These are phyloP conservation scores for Oryctolagus cuniculus DNA, from an alignment of 2,113 vertebrate species.

Conservation along the genomic window DNA sequence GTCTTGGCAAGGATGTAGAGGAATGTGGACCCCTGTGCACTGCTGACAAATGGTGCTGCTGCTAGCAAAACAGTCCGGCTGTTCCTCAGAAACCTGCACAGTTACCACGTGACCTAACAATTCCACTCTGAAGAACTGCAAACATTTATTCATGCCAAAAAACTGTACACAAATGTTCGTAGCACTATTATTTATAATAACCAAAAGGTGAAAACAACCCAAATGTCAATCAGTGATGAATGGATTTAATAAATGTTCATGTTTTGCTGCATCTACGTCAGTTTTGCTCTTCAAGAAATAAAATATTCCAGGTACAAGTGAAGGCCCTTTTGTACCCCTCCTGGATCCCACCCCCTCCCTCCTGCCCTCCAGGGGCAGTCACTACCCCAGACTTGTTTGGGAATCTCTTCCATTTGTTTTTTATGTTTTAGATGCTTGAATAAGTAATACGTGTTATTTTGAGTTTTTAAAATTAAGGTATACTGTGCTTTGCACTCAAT, in stretches of 20 bases:
- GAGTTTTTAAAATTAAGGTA: neutral
- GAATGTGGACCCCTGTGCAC: neutral
- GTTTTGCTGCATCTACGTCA: neutral
- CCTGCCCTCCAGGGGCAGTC: neutral
- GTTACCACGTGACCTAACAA: neutral
- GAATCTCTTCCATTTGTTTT: neutral
- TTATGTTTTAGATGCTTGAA: neutral
- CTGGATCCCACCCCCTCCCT: neutral
- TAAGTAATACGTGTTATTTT: neutral
- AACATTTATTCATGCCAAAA: neutral
- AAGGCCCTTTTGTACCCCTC: neutral
- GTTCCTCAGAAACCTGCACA: neutral
- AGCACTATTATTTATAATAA: neutral
- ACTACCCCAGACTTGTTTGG: neutral
- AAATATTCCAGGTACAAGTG: neutral
- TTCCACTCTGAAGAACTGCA: neutral
- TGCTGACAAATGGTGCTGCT: neutral
- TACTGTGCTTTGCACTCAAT: neutral
- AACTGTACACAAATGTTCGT: neutral
- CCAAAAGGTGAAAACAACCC: no score
- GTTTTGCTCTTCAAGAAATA: constrained; percentile 2
- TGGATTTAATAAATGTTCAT: neutral
- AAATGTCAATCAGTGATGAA: no score
- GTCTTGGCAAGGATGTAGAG: neutral
- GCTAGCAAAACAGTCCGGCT: no score